Conservation (phyloP, 2,888 invertebrate genomes). For the Caradrina kadenii region DNA sequence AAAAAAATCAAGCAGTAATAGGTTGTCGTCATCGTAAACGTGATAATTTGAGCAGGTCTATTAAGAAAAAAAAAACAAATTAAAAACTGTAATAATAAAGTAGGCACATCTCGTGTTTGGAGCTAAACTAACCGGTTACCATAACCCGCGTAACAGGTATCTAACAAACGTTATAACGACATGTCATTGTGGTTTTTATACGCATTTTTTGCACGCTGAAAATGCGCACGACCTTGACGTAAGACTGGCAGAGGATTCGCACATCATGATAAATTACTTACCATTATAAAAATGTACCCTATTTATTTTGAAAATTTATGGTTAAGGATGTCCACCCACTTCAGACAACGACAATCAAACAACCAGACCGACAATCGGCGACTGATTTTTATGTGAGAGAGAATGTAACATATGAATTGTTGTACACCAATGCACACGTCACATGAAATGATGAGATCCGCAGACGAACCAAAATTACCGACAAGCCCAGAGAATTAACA, state of each 20-base stretch:
- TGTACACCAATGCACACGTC: too few relatives aligned
- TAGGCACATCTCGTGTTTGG: slow-evolving; percentile 4
- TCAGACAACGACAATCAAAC: too few relatives aligned
- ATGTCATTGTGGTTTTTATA: neutral
- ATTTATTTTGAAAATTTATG: slow-evolving; percentile 4
- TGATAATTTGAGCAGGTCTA: neutral
- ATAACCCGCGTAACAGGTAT: slow-evolving; percentile 29
- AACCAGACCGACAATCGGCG: too few relatives aligned
- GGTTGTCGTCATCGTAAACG: neutral
- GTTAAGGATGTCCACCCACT: neutral
- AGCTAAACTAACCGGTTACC: slow-evolving; percentile 21
- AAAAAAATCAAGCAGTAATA: neutral
- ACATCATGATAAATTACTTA: slow-evolving; percentile 12
- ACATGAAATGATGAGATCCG: too few relatives aligned
- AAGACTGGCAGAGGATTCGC: neutral
- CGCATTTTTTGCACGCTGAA: neutral
- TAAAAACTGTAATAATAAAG: neutral
- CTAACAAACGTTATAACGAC: slow-evolving; percentile 9
- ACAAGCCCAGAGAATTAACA: too few relatives aligned
- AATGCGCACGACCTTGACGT: slow-evolving; percentile 17
- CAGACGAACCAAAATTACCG: too few relatives aligned
- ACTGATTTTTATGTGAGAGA: too few relatives aligned
- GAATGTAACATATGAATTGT: too few relatives aligned
- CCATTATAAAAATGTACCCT: neutral
- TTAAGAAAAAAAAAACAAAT: neutral